These are phyloP conservation scores for Alauda arvensis DNA, from an alignment of 2,797 vertebrate species.

Conservation along the genomic window DNA sequence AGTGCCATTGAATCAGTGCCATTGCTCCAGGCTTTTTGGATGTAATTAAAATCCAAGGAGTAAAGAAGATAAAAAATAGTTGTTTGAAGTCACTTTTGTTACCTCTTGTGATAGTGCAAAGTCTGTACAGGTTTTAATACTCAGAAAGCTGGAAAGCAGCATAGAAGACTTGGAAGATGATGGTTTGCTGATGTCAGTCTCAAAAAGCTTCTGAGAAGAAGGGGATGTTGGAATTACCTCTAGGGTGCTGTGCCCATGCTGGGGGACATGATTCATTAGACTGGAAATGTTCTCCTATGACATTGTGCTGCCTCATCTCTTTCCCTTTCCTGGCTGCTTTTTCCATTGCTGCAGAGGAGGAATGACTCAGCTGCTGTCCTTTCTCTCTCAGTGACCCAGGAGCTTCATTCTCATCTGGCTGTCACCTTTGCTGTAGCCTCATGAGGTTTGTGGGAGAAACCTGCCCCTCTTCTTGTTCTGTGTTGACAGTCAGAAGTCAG, in stretches of 20 bases:
- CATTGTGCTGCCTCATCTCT: not conserved
- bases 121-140: not conserved
- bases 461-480: not conserved
- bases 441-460: not conserved
- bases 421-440: not conserved
- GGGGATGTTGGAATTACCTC: not conserved
- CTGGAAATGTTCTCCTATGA: not conserved
- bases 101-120: not conserved
- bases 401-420: not conserved
- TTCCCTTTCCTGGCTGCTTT: not conserved
- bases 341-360: not conserved
- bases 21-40: not conserved
- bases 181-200: not conserved
- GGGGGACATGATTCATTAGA: not conserved
- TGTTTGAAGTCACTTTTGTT: not conserved
- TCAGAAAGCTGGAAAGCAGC: not conserved
- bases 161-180: not conserved
- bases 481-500: not conserved
- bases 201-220: not conserved
- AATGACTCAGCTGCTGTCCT: conserved; percentile 26
- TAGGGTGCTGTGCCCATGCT: not conserved
- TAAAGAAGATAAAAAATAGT: not conserved
- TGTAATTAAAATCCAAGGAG: not conserved
- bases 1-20: not conserved
- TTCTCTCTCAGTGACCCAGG: not conserved